A percentile compares a stretch with the other conserved stretches of the same genome.
Conservation (phyloP, 2,113 vertebrate species). For the Entosphenus tridentatus region DNA sequence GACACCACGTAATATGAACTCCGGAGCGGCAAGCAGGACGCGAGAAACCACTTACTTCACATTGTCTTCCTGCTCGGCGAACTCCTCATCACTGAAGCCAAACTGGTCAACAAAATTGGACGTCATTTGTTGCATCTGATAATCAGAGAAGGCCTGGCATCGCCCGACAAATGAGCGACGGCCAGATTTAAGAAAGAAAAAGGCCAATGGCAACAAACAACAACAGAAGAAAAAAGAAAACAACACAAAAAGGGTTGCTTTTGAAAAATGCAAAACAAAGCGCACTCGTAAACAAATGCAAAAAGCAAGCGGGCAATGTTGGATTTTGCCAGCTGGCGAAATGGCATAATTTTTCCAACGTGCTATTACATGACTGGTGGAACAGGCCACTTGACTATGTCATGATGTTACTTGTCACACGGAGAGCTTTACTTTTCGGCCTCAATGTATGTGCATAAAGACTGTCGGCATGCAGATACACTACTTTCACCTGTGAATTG, state of each 20-base stretch:
- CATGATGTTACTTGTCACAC: no score
- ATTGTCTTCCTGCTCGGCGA: constrained; percentile 97
- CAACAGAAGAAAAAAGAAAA: constrained; percentile 1
- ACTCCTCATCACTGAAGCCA: constrained; percentile 99
- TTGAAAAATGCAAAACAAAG: constrained; percentile 4
- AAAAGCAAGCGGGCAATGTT: neutral
- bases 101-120: constrained; percentile 99
- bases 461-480: no score
- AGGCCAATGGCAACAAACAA: neutral
- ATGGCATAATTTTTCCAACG: no score
- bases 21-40: no score
- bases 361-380: no score
- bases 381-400: no score
- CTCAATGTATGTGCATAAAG: no score
- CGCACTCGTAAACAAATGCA: neutral
- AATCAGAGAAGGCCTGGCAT: constrained; percentile 99
- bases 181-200: constrained; percentile 16
- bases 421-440: no score
- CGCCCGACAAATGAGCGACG: constrained; percentile 21
- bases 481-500: no score
- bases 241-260: constrained; percentile 1
- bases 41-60: constrained; percentile 69
- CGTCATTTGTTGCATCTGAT: constrained; percentile 99
- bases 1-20: no score
- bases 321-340: no score